A percentile compares a stretch with the other conserved stretches of the same genome.
phyloP scores from a whole-genome alignment of 2,888 invertebrate species.

The Tinea pellionella region DNA sequence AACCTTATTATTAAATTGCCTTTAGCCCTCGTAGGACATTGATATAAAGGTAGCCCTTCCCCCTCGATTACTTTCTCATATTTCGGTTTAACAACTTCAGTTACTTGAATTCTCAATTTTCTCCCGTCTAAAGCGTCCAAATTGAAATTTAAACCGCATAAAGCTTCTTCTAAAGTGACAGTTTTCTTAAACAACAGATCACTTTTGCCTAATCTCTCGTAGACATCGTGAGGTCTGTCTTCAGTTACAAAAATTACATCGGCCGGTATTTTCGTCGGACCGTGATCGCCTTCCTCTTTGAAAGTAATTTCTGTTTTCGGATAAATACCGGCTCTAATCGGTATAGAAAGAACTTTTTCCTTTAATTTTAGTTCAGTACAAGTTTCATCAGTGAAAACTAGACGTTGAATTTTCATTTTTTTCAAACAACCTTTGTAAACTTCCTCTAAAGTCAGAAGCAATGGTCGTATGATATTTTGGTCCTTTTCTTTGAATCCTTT shows the following conservation, averaged over 20 bases:
- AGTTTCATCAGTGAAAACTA: conserved; percentile 75
- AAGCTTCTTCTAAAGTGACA: conserved; percentile 76
- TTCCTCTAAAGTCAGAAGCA: conserved; percentile 65
- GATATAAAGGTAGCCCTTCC: conserved; percentile 80
- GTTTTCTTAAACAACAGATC: conserved; percentile 73
- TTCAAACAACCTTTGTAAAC: conserved; percentile 81
- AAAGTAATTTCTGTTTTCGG: conserved; percentile 79
- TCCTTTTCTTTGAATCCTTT: conserved; percentile 74
- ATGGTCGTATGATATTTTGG: conserved; percentile 52
- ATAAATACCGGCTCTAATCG: conserved; percentile 80
- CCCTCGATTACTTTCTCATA: conserved; percentile 76
- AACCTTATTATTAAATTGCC: conserved; percentile 80
- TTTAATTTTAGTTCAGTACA: conserved; percentile 71
- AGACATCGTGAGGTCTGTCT: conserved; percentile 77
- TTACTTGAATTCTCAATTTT: conserved; percentile 74
- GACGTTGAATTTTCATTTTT: conserved; percentile 82
- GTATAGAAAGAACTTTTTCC: conserved; percentile 80
- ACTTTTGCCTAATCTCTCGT: conserved; percentile 71
- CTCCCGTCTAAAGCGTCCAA: conserved; percentile 79
- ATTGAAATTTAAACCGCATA: conserved; percentile 75
- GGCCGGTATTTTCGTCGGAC: conserved; percentile 78
- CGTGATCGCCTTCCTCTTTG: conserved; percentile 84
- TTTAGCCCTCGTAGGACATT: conserved; percentile 63
- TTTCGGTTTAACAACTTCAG: conserved; percentile 76
- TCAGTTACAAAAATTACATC: conserved; percentile 81